phyloP scores from a whole-genome alignment of 2,888 invertebrate genomes.

The Clistopyga incitator region DNA sequence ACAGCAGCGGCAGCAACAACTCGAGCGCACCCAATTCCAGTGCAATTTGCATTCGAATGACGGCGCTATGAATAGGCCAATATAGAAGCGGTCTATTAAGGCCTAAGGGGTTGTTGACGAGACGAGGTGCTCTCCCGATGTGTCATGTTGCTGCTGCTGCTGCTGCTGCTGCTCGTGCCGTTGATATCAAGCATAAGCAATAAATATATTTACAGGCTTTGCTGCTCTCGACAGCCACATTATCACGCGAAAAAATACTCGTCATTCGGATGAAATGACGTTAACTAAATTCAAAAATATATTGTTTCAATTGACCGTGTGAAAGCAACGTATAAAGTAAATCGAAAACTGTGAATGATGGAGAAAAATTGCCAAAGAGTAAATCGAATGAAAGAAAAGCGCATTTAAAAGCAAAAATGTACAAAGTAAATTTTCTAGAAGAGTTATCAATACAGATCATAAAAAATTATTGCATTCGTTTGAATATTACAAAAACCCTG shows the following conservation, averaged over 20 bases:
- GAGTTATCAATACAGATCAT: not conserved
- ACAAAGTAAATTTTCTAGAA: not conserved
- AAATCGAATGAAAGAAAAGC: no score
- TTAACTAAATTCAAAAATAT: no score
- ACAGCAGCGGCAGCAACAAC: conserved; percentile 47
- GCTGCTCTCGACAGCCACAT: no score
- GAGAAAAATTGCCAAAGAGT: no score
- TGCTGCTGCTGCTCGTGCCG: not conserved
- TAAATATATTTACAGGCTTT: not conserved
- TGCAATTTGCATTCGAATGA: conserved; percentile 71
- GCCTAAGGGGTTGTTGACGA: conserved; percentile 50
- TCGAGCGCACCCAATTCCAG: conserved; percentile 64
- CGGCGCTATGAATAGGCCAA: conserved; percentile 68
- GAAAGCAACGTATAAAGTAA: no score
- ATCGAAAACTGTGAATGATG: no score
- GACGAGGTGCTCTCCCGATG: conserved; percentile 51
- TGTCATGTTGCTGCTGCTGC: not conserved
- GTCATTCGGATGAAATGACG: no score
- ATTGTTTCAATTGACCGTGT: no score
- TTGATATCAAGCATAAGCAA: not conserved
- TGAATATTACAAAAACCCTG: not conserved
- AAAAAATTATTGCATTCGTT: not conserved
- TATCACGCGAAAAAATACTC: not conserved
- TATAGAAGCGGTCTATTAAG: conserved; percentile 68
- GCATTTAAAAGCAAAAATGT: no score